A percentile compares a stretch with the other conserved stretches of the same genome.
These are phyloP conservation scores for Sphaerophoria rueppellii DNA, from an alignment of 2,888 invertebrate genomes.

Conservation along the genomic window DNA sequence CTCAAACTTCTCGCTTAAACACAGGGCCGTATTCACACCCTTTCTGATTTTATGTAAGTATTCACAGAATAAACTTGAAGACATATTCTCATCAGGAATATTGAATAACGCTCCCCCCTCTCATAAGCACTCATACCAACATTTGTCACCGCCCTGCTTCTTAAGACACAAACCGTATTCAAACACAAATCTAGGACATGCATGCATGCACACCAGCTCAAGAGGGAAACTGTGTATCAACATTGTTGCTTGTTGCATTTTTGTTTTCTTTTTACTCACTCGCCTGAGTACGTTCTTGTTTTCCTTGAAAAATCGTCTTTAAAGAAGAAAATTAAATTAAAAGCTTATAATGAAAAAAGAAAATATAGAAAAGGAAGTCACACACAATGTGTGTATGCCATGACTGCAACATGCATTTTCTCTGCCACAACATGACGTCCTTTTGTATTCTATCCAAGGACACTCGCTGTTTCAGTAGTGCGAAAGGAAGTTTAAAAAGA, in stretches of 20 bases:
- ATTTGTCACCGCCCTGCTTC: neutral
- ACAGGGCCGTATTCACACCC: neutral
- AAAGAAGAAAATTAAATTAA: slow-evolving; percentile 70
- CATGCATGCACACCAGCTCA: neutral
- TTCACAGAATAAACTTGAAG: no score
- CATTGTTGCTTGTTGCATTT: slow-evolving; percentile 55
- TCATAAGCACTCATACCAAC: neutral
- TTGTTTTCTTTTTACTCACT: slow-evolving; percentile 41
- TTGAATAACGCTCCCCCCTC: neutral
- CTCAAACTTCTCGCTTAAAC: no score
- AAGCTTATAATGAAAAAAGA: slow-evolving; percentile 28
- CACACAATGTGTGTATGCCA: slow-evolving; percentile 37
- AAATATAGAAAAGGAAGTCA: slow-evolving; percentile 9
- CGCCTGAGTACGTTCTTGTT: slow-evolving; percentile 38
- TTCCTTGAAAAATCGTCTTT: slow-evolving; percentile 36
- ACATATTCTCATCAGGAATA: no score
- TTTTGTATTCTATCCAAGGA: slow-evolving; percentile 64
- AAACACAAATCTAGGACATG: slow-evolving; percentile 46
- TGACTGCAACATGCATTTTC: slow-evolving; percentile 18
- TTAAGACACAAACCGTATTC: no score
- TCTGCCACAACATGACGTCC: slow-evolving; percentile 33
- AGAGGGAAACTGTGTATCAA: neutral
- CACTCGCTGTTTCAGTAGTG: slow-evolving; percentile 30
- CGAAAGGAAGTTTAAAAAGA: slow-evolving; percentile 31
- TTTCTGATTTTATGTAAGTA: no score